Base-by-base conservation (phyloP, 1,140 invertebrate genomes). In the Pantala flavescens region DNA sequence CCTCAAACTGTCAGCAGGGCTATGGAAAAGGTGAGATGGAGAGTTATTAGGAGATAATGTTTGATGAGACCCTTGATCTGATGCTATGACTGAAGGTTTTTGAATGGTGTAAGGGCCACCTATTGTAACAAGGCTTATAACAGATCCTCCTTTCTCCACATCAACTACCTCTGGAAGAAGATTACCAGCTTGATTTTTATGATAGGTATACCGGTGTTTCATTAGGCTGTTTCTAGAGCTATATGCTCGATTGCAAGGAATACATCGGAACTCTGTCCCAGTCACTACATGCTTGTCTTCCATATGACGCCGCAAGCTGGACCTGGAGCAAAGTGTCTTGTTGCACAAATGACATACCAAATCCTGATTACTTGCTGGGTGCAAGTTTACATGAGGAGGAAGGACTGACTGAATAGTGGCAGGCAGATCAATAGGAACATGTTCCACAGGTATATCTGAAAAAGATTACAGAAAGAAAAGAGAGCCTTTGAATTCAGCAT, bases 141-240 rank as follows among this genome's bases (percentile, higher is more conserved):
- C 49, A 63, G 49, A 63, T 63, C 49, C 49, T 63, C 49, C 49
- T 21, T 63, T 63, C n/a, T 63, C 49, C 5, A 63, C 49, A 63
- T 63, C 49, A 19, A 63, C 49, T 12, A 63, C 49, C n/a, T 63
- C 49, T 63, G 49, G 49, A 7, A 63, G n/a, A 1, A 63, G 49
- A 63, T 63, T 63, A 21, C 49, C 49, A 63, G 49, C 49, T 21
- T 63, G 49, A 63, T 63, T 63, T 63, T 75, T 75, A 43, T 75
- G 74, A 63, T 75, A 75, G 12, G 74, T 75, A 42, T 75, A 75
- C 19, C 74, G 74, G 24, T 75, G 74, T 70, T 75, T 75, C n/a
- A 72, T 75, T 63, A 75, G 71, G 71, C 74, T 75, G 43, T 75
- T 75, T 70, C 72, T 71, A n/a, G 74, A 72, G 43, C 74, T 75